A percentile compares a stretch with the other conserved stretches of the same genome.
These are phyloP conservation scores for Antigone vipio DNA, from an alignment of 2,113 vertebrate genomes.

Conservation along the genomic window DNA sequence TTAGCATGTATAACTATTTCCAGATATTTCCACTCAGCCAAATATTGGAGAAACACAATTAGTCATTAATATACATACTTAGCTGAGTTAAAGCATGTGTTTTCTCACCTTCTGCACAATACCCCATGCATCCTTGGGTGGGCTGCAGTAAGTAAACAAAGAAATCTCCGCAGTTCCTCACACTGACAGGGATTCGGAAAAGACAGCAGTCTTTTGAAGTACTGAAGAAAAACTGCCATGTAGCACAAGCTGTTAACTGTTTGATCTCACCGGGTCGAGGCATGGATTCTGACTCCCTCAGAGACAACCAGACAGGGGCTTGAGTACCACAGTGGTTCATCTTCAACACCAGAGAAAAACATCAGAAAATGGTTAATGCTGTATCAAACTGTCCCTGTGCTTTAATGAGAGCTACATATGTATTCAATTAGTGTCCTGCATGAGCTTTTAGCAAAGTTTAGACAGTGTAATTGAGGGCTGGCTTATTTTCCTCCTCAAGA, in stretches of 20 bases:
- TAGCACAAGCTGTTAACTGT: conserved; percentile 85
- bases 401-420: background rate
- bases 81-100: background rate
- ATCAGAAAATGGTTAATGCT: background rate
- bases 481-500: background rate
- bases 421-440: background rate
- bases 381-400: background rate
- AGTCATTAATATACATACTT: background rate
- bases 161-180: conserved; percentile 88
- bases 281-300: conserved; percentile 80
- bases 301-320: conserved; percentile 88
- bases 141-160: conserved; percentile 90
- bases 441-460: background rate
- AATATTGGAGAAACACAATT: background rate
- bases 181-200: conserved; percentile 86
- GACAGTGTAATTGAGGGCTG: background rate
- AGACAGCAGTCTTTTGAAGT: conserved; percentile 84
- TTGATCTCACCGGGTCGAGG: conserved; percentile 79
- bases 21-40: background rate
- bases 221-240: conserved; percentile 85
- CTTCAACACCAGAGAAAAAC: conserved; percentile 64
- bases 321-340: conserved; percentile 91
- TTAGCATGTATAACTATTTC: background rate
- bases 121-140: conserved; percentile 91
- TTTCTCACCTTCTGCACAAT: conserved; percentile 87